Evolutionary conservation across 2,797 vertebrate species (phyloP).

Genomic region (Acrossocheilus wenchowensis): DNA sequence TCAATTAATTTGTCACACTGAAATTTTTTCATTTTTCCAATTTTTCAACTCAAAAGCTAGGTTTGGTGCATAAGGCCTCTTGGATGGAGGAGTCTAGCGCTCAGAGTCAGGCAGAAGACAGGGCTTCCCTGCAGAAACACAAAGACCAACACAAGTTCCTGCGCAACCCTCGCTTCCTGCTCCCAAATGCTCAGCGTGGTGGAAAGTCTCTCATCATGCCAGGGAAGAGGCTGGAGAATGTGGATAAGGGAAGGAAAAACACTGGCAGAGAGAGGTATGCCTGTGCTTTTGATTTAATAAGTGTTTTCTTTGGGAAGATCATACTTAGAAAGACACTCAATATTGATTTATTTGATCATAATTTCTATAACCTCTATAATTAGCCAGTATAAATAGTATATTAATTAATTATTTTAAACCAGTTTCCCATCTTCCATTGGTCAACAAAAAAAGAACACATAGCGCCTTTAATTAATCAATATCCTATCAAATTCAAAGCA

Average conservation of each 20-base stretch:
- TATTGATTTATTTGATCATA: not conserved
- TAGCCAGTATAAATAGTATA: not conserved
- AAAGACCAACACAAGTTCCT: conserved; percentile 79
- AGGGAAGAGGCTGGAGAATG: conserved; percentile 64
- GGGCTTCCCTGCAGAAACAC: conserved; percentile 70
- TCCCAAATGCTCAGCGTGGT: conserved; percentile 73
- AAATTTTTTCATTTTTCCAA: conserved; percentile 12
- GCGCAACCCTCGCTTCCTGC: conserved; percentile 89
- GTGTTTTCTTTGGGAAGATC: not conserved
- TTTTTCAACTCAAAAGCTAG: conserved; percentile 65
- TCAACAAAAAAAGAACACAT: not conserved
- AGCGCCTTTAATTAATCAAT: not conserved
- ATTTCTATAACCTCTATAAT: not conserved
- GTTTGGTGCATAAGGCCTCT: conserved; percentile 59
- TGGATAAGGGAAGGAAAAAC: conserved; percentile 47
- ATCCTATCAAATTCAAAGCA: conserved; percentile 1
- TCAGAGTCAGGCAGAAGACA: conserved; percentile 65
- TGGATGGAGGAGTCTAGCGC: conserved; percentile 68
- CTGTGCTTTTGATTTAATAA: not conserved
- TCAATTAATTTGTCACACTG: not conserved
- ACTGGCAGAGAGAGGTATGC: conserved; percentile 74
- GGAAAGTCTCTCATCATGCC: conserved; percentile 81
- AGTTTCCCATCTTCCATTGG: too few relatives aligned
- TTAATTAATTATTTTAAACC: too few relatives aligned
- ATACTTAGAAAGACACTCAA: not conserved